Evolutionary conservation across 2,113 vertebrate species (phyloP), one percentile per base, ranked within the genome.

Genomic region (Antennarius striatus): DNA sequence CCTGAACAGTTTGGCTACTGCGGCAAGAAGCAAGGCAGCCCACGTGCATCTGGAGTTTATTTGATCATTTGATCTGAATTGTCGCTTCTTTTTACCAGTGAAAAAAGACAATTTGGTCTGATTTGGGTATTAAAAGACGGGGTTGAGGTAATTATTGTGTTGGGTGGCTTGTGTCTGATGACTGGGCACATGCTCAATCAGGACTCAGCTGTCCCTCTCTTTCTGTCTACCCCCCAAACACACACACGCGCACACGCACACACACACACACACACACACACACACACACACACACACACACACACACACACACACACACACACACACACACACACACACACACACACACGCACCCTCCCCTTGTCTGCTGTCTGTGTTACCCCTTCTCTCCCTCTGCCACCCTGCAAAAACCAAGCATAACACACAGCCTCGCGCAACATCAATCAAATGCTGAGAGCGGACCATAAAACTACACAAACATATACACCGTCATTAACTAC

Each of bases 121-220:
- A 82, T 78, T 75, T 83, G 79, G 73, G 74, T 80, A 83, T 84
- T 87, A 90, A 81, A 88, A 86, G 83, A 81, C 47, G 66, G 82
- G 83, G 84, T 88, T 89, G 86, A 89, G 89, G 90, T 91, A 88
- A 91, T 92, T 90, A 92, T 81, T 86, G 89, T 84, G 85, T 84
- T 75, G 66, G 68, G 83, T 79, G 79, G 84, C 71, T 86, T 86
- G 77, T 76, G 85, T 86, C 83, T 86, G 86, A 90, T 90, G 86
- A 86, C 79, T 75, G 80, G 79, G 83, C 83, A 87, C 88, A 80
- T 84, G 84, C 86, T 89, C 87, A 86, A 82, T 87, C 89, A 84
- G 75, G 77, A 83, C 83, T 89, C 89, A 86, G 88, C 87, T 88
- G 81, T 88, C 81, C 84, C 72, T 68, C 71, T 84, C 76, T 82